Percentiles rank a stretch among this genome's conserved stretches.
phyloP scores from a whole-genome alignment of 1,140 invertebrate genomes.

The Uloborus diversus region DNA sequence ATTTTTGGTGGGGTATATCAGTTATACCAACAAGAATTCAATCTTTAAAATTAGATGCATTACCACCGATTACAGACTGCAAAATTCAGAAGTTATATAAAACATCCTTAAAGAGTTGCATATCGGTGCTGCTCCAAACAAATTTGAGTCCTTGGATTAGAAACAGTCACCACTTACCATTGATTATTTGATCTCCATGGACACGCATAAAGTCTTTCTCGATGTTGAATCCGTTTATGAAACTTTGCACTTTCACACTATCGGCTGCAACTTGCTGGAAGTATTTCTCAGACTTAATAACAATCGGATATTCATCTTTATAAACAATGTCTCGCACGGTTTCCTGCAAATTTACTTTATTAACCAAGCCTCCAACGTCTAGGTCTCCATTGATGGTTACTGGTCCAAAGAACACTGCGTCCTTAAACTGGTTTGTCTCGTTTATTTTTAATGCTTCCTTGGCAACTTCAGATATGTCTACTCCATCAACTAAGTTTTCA shows the following conservation, averaged over 20 bases:
- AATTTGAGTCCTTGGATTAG: too few species aligned
- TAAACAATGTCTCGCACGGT: conserved; percentile 21
- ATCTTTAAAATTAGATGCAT: too few species aligned
- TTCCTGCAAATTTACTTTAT: conserved; percentile 22
- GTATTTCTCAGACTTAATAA: conserved; percentile 4
- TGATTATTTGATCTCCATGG: conserved; percentile 25
- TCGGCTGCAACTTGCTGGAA: conserved; percentile 28
- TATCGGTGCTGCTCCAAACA: too few species aligned
- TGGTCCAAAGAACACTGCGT: conserved; percentile 15
- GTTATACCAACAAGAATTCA: too few species aligned
- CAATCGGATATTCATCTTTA: conserved; percentile 7
- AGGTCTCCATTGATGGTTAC: conserved; percentile 14
- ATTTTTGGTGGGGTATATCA: too few species aligned
- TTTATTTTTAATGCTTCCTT: conserved; percentile 24
- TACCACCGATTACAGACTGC: too few species aligned
- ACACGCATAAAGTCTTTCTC: conserved; percentile 20
- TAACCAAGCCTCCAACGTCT: conserved; percentile 2
- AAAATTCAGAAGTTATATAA: too few species aligned
- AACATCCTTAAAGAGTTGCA: too few species aligned
- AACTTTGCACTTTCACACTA: not conserved
- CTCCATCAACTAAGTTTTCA: conserved; percentile 23
- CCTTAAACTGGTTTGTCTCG: conserved; percentile 7
- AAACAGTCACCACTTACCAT: conserved; percentile 17
- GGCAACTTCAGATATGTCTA: conserved; percentile 26
- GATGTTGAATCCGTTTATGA: conserved; percentile 37